Base-by-base conservation (phyloP, 2,888 invertebrate species). In the Temnothorax ravouxi region DNA sequence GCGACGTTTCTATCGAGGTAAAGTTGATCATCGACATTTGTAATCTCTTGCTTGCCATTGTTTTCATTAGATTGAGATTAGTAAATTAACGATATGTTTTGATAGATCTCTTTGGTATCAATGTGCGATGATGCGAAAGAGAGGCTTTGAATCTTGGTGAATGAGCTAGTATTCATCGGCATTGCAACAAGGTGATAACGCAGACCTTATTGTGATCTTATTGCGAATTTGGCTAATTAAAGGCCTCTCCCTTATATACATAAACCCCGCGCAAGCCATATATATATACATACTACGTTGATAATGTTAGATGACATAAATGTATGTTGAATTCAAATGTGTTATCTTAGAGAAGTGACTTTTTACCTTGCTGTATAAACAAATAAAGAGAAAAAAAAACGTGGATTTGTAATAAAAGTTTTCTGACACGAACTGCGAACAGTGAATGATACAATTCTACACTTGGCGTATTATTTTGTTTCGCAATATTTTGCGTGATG, bases 251-350 rank as follows among this genome's bases (percentile, higher is more conserved):
- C 76, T 86, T 89, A 89, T 89, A 90, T 89, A 90, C 80, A 90
- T 90, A 90, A 89, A 90, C 80, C 88, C 88, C 86, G 52, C 80
- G 80, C 54, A 84, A 90, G 89, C 88, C 90, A 91, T 91, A 86
- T 82, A 77, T 6, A 77, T 21, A 69, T 38, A 75, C 66, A 67
- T 54, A 76, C 56, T 72, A 75, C 67, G 61, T 90, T 87, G 67
- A 84, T 84, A 69, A 86, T 81, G 84, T 52, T 92, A 88, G 67
- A 62, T 86, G 86, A 87, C 52, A 66, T 74, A 83, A 85, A 86
- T 85, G 79, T 87, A 86, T 52, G 67, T 87, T 84, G 83, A 89
- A 84, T 84, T 86, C 44, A 76, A 72, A 84, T 84, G 71, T 87
- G 81, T 86, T 87, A 87, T 84, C 85, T 34, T 84, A 86, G 76